Percentiles rank a stretch among this genome's conserved stretches.
These are phyloP conservation scores for Dolichallabes microphthalmus DNA, from an alignment of 2,113 vertebrate species.

Conservation along the genomic window DNA sequence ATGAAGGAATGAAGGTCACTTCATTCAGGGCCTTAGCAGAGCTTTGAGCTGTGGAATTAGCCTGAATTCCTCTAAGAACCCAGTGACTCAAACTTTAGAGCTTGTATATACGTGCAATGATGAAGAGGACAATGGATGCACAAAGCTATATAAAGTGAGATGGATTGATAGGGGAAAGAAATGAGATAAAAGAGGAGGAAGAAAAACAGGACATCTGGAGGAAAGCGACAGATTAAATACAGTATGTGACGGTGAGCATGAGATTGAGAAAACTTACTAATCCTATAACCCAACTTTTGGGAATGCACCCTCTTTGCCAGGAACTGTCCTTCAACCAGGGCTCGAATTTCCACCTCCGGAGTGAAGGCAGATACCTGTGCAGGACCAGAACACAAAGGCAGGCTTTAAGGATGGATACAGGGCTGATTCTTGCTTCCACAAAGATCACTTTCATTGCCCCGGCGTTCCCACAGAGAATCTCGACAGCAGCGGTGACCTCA, in stretches of 20 bases:
- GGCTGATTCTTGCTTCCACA: slow-evolving; percentile 25
- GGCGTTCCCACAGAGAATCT: slow-evolving; percentile 38
- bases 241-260: slow-evolving; percentile 7
- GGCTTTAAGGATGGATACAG: slow-evolving; percentile 31
- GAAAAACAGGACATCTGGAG: background rate
- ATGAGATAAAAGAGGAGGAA: background rate
- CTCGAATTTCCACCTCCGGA: slow-evolving; percentile 81
- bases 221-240: background rate
- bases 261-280: slow-evolving; percentile 76
- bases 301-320: slow-evolving; percentile 91
- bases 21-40: background rate
- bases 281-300: slow-evolving; percentile 86
- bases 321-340: slow-evolving; percentile 92
- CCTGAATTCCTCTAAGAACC: background rate
- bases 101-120: background rate
- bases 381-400: slow-evolving; percentile 41
- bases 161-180: background rate
- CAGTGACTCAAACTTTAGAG: background rate
- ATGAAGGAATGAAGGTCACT: background rate
- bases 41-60: background rate
- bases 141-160: background rate
- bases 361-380: slow-evolving; percentile 75
- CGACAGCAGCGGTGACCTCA: slow-evolving; percentile 16
- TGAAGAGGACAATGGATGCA: background rate
- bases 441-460: slow-evolving; percentile 21